phyloP scores from a whole-genome alignment of 2,113 vertebrate species.

The Vulpes ferrilata region DNA sequence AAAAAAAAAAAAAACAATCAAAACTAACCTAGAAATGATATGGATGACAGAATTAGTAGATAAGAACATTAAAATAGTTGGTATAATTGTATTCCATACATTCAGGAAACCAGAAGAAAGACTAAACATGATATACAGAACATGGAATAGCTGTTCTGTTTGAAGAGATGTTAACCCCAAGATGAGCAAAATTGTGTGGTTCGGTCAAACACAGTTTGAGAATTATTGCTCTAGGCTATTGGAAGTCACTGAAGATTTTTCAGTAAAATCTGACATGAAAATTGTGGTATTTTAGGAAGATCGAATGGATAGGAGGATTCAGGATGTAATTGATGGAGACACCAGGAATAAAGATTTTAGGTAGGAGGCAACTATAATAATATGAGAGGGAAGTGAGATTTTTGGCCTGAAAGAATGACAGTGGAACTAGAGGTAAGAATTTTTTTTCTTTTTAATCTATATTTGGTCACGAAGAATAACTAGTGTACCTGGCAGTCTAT shows the following conservation, averaged over 20 bases:
- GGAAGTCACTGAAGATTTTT: neutral
- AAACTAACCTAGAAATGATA: neutral
- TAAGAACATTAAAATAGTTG: neutral
- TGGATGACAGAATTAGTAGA: neutral
- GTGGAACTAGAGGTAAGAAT: neutral
- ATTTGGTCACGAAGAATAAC: neutral
- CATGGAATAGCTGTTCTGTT: neutral
- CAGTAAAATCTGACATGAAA: constrained; percentile 34
- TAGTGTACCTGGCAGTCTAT: neutral
- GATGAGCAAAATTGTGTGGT: neutral
- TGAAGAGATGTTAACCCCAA: neutral
- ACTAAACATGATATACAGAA: neutral
- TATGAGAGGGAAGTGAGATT: neutral
- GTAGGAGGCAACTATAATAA: neutral
- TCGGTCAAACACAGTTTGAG: constrained; percentile 2
- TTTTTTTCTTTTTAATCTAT: neutral
- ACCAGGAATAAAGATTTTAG: constrained; percentile 6
- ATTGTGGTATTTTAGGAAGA: constrained; percentile 2
- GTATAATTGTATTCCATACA: neutral
- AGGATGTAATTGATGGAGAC: neutral
- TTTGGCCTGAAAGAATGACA: constrained; percentile 2
- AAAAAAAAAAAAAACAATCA: neutral
- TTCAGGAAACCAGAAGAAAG: neutral
- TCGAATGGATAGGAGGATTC: neutral
- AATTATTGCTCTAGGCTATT: neutral